Evolutionary conservation across 2,113 vertebrate genomes (phyloP).

Genomic region (Pelecanus crispus): DNA sequence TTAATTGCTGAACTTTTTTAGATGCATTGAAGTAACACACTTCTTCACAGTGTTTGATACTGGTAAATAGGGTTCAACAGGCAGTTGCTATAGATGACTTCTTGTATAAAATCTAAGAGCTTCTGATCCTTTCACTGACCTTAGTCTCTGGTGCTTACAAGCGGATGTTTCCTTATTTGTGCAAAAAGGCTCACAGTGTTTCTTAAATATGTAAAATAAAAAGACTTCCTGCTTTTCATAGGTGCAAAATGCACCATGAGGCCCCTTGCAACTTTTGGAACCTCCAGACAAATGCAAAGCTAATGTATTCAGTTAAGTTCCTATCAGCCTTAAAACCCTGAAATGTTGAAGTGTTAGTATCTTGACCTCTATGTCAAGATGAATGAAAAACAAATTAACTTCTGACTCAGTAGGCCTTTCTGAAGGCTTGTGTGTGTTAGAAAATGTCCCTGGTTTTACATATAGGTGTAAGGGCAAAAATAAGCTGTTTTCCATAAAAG

Average conservation of each 20-base stretch:
- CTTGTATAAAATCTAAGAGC: neutral
- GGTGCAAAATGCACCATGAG: neutral
- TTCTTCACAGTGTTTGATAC: neutral
- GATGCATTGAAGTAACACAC: neutral
- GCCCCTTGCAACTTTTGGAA: neutral
- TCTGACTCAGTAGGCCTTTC: neutral
- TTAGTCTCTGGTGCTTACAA: neutral
- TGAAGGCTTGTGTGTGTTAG: neutral
- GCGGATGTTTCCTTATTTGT: neutral
- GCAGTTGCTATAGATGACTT: neutral
- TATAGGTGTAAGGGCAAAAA: neutral
- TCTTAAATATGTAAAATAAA: neutral
- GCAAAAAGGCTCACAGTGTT: neutral
- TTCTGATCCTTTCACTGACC: neutral
- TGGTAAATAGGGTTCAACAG: neutral
- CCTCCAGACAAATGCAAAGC: neutral
- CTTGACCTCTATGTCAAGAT: conserved; percentile 5
- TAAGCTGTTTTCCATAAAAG: neutral
- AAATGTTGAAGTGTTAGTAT: neutral
- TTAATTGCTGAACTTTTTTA: neutral
- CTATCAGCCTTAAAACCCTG: neutral
- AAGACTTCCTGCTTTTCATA: neutral
- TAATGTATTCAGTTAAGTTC: neutral
- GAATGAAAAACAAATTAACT: conserved; percentile 10
- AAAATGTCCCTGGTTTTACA: neutral